Conservation (phyloP, 2,888 invertebrate genomes). For the Synergus umbraculus region DNA sequence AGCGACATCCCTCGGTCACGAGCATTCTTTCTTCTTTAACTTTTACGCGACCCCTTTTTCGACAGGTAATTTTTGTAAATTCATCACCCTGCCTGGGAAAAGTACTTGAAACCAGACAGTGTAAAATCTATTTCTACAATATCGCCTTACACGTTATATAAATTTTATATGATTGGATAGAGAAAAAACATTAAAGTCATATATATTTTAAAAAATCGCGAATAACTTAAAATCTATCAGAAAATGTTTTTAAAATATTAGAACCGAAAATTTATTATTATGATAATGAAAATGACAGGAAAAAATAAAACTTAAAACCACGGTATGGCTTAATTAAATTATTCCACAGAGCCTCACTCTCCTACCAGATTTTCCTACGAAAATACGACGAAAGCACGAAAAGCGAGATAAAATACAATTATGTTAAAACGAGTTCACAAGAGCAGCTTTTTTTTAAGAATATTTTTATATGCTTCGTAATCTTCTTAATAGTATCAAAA, state of each 20-base stretch:
- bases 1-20: conserved; percentile 35
- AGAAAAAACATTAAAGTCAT: too few relatives aligned
- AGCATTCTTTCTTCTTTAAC: conserved; percentile 33
- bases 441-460: neutral
- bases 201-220: too few relatives aligned
- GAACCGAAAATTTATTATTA: too few relatives aligned
- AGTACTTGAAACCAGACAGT: neutral
- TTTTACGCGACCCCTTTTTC: conserved; percentile 23
- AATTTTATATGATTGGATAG: too few relatives aligned
- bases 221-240: too few relatives aligned
- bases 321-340: neutral
- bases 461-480: neutral
- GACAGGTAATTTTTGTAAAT: conserved; percentile 41
- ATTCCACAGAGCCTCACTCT: neutral
- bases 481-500: neutral
- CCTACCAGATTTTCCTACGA: neutral
- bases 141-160: neutral
- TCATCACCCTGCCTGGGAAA: conserved; percentile 39
- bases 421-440: neutral
- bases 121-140: neutral
- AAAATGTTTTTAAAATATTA: too few relatives aligned
- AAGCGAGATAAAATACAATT: neutral
- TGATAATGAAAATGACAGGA: neutral
- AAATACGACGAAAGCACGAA: neutral
- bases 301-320: neutral